These are phyloP conservation scores for Acrocyrtus sp. DNA, from an alignment of 2,888 invertebrate genomes.

Conservation along the genomic window DNA sequence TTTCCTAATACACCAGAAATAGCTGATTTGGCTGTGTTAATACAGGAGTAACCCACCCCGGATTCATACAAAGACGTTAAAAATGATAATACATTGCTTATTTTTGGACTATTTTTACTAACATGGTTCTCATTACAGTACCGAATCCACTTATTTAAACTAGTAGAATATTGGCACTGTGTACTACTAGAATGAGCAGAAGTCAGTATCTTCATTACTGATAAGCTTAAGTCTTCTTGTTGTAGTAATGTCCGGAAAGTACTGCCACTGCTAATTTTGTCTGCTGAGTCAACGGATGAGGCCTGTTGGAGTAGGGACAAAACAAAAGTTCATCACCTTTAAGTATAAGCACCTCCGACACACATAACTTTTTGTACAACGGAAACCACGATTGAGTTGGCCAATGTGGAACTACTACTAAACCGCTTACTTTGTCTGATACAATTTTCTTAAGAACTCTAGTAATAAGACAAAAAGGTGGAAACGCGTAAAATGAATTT, in stretches of 20 bases:
- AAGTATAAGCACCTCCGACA: background rate
- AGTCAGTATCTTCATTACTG: background rate
- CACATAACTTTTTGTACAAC: background rate
- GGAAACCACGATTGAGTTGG: slow-evolving; percentile 30
- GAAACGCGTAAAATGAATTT: slow-evolving; percentile 29
- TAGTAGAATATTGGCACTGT: slow-evolving; percentile 19
- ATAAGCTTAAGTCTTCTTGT: background rate
- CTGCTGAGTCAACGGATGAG: background rate
- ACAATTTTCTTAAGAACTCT: slow-evolving; percentile 16
- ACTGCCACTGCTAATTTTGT: slow-evolving; percentile 2
- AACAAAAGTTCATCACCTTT: background rate
- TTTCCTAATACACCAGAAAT: slow-evolving; percentile 26
- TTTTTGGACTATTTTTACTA: too few species aligned
- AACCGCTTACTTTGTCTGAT: slow-evolving; percentile 6
- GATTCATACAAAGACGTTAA: slow-evolving; percentile 8
- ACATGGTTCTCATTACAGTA: slow-evolving; percentile 8
- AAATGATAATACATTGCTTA: slow-evolving; percentile 7
- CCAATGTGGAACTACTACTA: slow-evolving; percentile 37
- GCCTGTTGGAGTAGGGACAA: slow-evolving; percentile 5
- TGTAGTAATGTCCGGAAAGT: background rate
- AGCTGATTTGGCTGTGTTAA: slow-evolving; percentile 37
- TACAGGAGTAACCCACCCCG: slow-evolving; percentile 20
- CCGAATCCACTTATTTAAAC: slow-evolving; percentile 26
- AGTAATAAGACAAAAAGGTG: slow-evolving; percentile 19
- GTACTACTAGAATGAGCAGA: background rate